Evolutionary conservation across 1,140 invertebrate genomes (phyloP), one percentile per base, ranked within the genome.

Genomic region (Nixonia krombeini): DNA sequence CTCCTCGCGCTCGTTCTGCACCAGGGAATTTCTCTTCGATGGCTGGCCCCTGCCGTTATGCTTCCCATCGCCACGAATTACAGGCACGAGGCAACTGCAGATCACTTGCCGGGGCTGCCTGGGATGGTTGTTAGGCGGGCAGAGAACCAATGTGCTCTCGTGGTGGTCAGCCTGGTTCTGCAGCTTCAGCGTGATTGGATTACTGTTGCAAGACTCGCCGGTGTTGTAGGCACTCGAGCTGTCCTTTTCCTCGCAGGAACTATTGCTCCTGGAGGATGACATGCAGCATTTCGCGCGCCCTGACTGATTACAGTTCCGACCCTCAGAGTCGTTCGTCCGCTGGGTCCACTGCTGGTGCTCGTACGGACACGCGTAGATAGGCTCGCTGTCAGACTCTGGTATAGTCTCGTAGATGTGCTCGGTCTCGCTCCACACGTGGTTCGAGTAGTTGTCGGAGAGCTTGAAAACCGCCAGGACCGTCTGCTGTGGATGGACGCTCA

Each of bases 191-290:
- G 89, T 89, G 6, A 91, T 80, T 2, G 89, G 91, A 49, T 90
- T 92, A 69, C 91, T 92, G 47, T 92, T 89, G 67, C 90, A 91
- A 1, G 90, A 90, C 57, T 91, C 92, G 1, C 91, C 92, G 1
- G 91, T 93, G 67, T 93, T 94, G 73, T 93, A 93, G 41, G 92
- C 91, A 80, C 90, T 91, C 16, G 91, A 91, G 13, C 89, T 90
- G 56, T 91, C 89, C 41, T 90, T 87, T 35, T 90, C 89, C 53
- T 89, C 88, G 8, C 81, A 82, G 3, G 85, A 87, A 41, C 86
- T 87, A 53, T 85, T 87, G 53, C 86, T 87, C 50, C 87, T 86
- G 0, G 83, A 86, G 0, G 80, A 83, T 2, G 84, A 86, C n/a
- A 86, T 80, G 49, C 78, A 76, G 1, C 69, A 78, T 21, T 79